Evolutionary conservation across 2,113 vertebrate species (phyloP).

Genomic region (Lates calcarifer): DNA sequence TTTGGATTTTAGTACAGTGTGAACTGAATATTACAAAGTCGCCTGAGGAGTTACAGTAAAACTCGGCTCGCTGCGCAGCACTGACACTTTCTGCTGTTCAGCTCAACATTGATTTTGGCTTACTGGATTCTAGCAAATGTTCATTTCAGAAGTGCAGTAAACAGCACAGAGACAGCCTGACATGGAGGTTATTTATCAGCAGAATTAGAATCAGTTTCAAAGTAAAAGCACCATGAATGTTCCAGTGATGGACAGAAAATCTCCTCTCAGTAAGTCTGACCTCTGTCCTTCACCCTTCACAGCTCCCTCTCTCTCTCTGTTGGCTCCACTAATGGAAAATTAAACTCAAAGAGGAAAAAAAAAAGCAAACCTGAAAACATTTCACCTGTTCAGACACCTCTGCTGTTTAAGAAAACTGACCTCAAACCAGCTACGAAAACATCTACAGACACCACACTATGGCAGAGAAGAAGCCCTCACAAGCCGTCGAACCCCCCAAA

Average conservation of each 20-base stretch:
- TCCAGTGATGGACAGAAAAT: background rate
- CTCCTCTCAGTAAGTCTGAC: background rate
- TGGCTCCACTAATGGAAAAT: too few species aligned
- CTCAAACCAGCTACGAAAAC: background rate
- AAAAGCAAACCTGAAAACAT: too few species aligned
- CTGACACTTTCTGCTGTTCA: background rate
- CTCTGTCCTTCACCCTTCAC: too few species aligned
- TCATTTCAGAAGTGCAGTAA: background rate
- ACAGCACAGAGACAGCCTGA: background rate
- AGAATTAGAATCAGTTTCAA: background rate
- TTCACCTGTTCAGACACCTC: background rate
- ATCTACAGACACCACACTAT: background rate
- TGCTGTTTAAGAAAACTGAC: background rate
- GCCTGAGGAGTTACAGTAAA: background rate
- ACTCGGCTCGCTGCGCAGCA: slow-evolving; percentile 7
- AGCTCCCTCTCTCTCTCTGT: too few species aligned
- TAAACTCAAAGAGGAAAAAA: too few species aligned
- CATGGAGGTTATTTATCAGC: background rate
- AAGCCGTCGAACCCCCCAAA: background rate
- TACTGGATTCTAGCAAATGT: background rate
- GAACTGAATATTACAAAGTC: slow-evolving; percentile 25
- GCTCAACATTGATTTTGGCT: background rate
- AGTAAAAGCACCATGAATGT: background rate
- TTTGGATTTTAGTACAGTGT: background rate
- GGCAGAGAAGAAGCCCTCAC: background rate